phyloP scores from a whole-genome alignment of 2,888 invertebrate species.

The Tromatobia lineatoria region DNA sequence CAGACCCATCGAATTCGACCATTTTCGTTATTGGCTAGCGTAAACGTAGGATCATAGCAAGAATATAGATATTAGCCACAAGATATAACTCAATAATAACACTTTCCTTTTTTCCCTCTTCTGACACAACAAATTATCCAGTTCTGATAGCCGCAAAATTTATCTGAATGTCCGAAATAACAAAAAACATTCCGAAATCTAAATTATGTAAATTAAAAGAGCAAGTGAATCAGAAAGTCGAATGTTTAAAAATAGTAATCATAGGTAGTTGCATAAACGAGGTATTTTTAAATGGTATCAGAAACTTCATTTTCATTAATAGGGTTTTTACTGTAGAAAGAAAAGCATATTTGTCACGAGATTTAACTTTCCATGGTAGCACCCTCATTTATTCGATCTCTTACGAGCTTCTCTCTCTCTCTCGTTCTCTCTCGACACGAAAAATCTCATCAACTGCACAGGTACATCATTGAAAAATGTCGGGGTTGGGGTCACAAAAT shows the following conservation, averaged over 20 bases:
- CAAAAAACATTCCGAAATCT: not conserved
- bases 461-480: slow-evolving; percentile 69
- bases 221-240: not conserved
- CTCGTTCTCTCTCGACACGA: slow-evolving; percentile 43
- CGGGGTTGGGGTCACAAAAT: slow-evolving; percentile 26
- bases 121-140: too few relatives aligned
- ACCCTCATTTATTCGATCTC: slow-evolving; percentile 69
- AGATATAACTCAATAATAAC: too few relatives aligned
- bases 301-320: too few relatives aligned
- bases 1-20: too few relatives aligned
- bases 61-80: too few relatives aligned
- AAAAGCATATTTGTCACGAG: slow-evolving; percentile 6
- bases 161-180: too few relatives aligned
- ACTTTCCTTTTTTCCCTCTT: too few relatives aligned
- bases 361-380: slow-evolving; percentile 61
- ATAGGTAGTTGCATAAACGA: not conserved
- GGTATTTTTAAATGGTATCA: not conserved
- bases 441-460: slow-evolving; percentile 66
- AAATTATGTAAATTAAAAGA: not conserved
- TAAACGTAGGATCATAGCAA: too few relatives aligned
- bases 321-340: not conserved
- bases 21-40: too few relatives aligned
- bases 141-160: too few relatives aligned
- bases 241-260: not conserved
- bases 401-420: slow-evolving; percentile 46